Evolutionary conservation across 1,140 invertebrate species (phyloP), one percentile per base, ranked within the genome.

Genomic region (Polyergus mexicanus): DNA sequence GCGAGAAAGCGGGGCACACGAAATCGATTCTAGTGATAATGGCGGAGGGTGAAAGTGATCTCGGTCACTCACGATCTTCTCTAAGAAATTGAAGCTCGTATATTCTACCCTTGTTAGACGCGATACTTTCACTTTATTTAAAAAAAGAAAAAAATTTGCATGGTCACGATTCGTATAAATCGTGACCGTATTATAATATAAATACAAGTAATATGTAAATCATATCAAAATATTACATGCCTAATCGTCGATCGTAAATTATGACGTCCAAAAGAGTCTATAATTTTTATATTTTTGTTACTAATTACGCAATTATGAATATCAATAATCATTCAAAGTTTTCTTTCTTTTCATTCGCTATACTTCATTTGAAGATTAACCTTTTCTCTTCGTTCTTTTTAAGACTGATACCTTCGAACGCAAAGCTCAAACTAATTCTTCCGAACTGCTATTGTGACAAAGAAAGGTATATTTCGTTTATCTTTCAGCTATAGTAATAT

Each of bases 41-140:
- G 72, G 32, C 32, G 51, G 28, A 60, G 60, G 28, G 56, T 84
- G 16, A 81, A 68, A 88, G 66, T 74, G 60, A 88, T 51, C 66
- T 77, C 25, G 60, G 69, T 88, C 86, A 76, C 35, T 80, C 87
- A 81, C 76, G 76, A 89, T 76, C 58, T 44, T 88, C 62, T 51
- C 25, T 38, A 62, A 71, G 71, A 88, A 89, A 86, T 89, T 89
- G 63, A 89, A 63, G 44, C 56, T 80, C 71, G 71, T 80, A 56
- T 89, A 63, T 89, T 54, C 62, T 81, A 44, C 78, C 71, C 35
- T 86, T 5, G 68, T 41, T 68, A 51, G 19, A 88, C 88, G 81
- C 13, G 4, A 51, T 47, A 51, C 87, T 89, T 88, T 89, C 88
- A 86, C 87, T 84, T 60, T 76, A 71, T 58, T 51, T 19, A 51